phyloP scores from a whole-genome alignment of 2,113 vertebrate genomes.

The Ceyx melanurus region DNA sequence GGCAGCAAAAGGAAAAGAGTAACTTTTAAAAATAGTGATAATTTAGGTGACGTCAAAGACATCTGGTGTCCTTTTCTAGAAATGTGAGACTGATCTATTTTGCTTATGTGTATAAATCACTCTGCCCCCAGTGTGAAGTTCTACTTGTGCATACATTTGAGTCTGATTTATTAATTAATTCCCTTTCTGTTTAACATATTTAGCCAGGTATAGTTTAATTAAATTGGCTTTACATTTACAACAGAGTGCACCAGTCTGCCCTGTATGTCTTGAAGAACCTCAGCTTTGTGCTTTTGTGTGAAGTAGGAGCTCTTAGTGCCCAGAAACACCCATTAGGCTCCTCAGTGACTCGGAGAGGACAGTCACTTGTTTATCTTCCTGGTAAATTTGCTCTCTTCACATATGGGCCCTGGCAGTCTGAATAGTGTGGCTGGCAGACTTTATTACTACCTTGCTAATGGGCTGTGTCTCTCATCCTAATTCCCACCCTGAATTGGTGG shows the following conservation, averaged over 20 bases:
- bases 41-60: slow-evolving; percentile 63
- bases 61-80: slow-evolving; percentile 64
- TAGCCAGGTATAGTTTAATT: background rate
- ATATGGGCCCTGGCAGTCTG: fast-evolving
- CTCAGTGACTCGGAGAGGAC: background rate
- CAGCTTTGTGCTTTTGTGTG: background rate
- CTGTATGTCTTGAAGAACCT: background rate
- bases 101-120: slow-evolving; percentile 55
- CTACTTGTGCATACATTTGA: background rate
- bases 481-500: background rate
- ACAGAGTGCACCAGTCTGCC: background rate
- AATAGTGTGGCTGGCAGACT: background rate
- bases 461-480: background rate
- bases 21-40: slow-evolving; percentile 65
- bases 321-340: background rate
- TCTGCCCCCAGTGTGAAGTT: background rate
- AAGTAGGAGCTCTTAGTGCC: background rate
- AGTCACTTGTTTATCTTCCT: background rate
- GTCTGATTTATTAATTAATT: background rate
- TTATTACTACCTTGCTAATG: background rate
- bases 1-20: slow-evolving; percentile 59
- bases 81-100: slow-evolving; percentile 47
- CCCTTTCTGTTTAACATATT: background rate
- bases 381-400: background rate
- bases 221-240: background rate